These are phyloP conservation scores for Orthosia gothica DNA, from an alignment of 2,888 invertebrate genomes.

Conservation along the genomic window DNA sequence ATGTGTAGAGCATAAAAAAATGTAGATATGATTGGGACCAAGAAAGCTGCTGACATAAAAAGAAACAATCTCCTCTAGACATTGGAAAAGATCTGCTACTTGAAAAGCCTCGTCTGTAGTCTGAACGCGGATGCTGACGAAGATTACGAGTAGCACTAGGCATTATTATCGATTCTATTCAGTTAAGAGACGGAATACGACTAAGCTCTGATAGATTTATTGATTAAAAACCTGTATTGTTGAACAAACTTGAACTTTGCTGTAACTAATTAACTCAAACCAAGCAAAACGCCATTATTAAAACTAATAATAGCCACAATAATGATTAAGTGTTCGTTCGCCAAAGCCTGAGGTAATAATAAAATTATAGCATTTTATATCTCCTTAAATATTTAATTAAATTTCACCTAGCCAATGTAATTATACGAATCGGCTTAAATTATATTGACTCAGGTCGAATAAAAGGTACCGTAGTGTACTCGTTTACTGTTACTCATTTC, in stretches of 20 bases:
- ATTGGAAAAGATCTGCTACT: conserved; percentile 43
- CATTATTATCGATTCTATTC: conserved; percentile 41
- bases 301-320: conserved; percentile 6
- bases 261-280: conserved; percentile 20
- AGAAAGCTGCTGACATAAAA: conserved; percentile 47
- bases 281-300: conserved; percentile 3
- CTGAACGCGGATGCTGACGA: conserved; percentile 53
- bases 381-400: conserved; percentile 59
- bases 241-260: conserved; percentile 17
- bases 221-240: conserved; percentile 20
- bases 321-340: conserved; percentile 19
- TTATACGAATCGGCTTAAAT: conserved; percentile 67
- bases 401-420: conserved; percentile 57
- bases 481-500: conserved; percentile 64
- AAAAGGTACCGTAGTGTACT: conserved; percentile 53
- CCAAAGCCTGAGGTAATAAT: conserved; percentile 16
- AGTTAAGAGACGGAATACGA: conserved; percentile 27
- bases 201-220: conserved; percentile 52
- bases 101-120: conserved; percentile 59
- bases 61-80: conserved; percentile 51
- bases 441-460: conserved; percentile 60
- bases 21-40: conserved; percentile 52
- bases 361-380: conserved; percentile 41
- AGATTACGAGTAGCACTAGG: conserved; percentile 32
- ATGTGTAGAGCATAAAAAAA: conserved; percentile 48